Evolutionary conservation across 2,797 vertebrate species (phyloP).

Genomic region (Podargus strigoides): DNA sequence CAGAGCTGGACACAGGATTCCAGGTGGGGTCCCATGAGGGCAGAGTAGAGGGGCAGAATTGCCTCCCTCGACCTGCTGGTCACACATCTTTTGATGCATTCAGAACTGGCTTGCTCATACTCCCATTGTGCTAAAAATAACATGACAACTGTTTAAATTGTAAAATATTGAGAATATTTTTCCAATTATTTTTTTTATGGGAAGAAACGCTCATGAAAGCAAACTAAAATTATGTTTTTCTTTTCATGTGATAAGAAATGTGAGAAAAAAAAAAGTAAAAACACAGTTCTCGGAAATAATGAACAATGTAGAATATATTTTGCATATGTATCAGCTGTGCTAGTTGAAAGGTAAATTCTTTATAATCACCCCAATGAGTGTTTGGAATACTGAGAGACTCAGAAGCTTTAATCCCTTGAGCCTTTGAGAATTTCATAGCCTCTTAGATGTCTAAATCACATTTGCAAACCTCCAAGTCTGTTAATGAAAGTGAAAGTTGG

Average conservation of each 20-base stretch:
- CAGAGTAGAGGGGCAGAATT: no score
- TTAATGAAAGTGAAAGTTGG: neutral
- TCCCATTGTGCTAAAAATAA: neutral
- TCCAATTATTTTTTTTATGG: neutral
- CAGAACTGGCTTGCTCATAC: neutral
- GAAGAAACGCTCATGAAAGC: neutral
- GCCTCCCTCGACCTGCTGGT: no score
- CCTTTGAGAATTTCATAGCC: neutral
- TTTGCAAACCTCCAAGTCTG: neutral
- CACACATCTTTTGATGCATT: no score
- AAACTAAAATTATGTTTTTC: neutral
- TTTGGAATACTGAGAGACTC: neutral
- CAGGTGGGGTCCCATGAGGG: no score
- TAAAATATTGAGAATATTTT: neutral
- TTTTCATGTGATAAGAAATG: neutral
- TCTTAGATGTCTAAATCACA: neutral
- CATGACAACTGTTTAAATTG: neutral
- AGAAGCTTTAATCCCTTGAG: neutral
- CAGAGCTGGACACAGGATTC: no score
- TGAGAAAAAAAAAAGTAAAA: neutral
- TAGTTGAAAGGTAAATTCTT: neutral
- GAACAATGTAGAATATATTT: neutral
- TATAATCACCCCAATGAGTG: neutral
- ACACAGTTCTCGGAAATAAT: neutral
- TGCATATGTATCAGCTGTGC: neutral